These are phyloP conservation scores for Axis porcinus DNA, from an alignment of 2,113 vertebrate genomes.

Conservation along the genomic window DNA sequence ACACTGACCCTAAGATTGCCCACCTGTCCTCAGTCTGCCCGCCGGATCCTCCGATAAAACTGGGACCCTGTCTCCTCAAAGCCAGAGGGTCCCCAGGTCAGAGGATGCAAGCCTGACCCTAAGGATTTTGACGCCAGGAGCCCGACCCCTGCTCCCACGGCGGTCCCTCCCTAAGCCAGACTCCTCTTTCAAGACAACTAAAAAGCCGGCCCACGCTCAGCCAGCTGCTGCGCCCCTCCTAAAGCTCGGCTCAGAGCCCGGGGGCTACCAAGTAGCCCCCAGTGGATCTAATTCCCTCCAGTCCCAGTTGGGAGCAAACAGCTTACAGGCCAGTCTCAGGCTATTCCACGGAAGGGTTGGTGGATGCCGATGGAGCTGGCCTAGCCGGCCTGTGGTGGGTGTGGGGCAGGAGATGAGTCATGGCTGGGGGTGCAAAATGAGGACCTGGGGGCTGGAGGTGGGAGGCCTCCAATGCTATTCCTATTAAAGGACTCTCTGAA, in stretches of 20 bases:
- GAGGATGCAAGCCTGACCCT: not conserved
- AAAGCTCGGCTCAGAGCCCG: not conserved
- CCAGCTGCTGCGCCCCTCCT: not conserved
- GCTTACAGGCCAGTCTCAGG: not conserved
- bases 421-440: not conserved
- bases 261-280: not conserved
- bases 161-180: not conserved
- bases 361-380: not conserved
- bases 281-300: not conserved
- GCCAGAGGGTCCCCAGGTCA: not conserved
- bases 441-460: not conserved
- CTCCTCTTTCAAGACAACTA: not conserved
- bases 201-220: not conserved
- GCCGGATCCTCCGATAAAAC: not conserved
- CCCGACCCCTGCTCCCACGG: not conserved
- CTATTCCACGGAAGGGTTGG: not conserved
- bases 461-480: not conserved
- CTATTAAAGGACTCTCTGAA: constrained; percentile 62
- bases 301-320: not conserved
- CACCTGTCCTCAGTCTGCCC: not conserved
- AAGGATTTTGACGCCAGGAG: not conserved
- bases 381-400: accelerated
- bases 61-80: not conserved
- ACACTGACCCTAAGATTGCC: not conserved
- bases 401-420: not conserved